Evolutionary conservation across 2,888 invertebrate genomes (phyloP), one percentile per base, ranked within the genome.

Genomic region (Plagodis pulveraria): DNA sequence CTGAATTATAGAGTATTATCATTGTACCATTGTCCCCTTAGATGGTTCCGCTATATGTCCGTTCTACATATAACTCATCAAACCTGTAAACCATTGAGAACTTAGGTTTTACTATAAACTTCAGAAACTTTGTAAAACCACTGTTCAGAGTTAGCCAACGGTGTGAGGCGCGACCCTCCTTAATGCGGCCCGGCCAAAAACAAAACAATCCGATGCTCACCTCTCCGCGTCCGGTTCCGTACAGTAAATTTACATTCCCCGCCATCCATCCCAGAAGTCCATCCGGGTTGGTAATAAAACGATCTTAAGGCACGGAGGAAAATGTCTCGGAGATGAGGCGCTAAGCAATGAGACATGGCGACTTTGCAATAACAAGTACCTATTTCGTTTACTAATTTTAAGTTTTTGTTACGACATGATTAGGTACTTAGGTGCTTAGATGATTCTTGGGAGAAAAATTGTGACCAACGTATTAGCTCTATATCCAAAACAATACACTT

Each of bases 221-320:
- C 87, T 89, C 87, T 86, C 81, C 76, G 84, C 89, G 91, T 91
- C 91, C 91, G 89, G 90, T 88, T 86, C 84, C 84, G 84, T 86
- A 86, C 86, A 87, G 82, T 91, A 91, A 91, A 91, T 91, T 91
- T 91, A 91, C 91, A 91, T 91, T 87, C 90, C 84, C 89, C 83
- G 84, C 89, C 89, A 90, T 92, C 89, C 86, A 90, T 92, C 89
- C 87, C 87, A 80, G 81, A 84, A 89, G 91, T 91, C 92, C 91
- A 89, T 90, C 89, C 89, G 90, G 90, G 83, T 76, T 82, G 86
- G 89, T 85, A 89, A 91, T 91, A 91, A 91, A 91, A 91, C 90
- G 89, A 89, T 89, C 89, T 88, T 86, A 86, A 87, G 87, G 84
- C 84, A 84, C 82, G 78, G 83, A 86, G 84, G 87, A 86, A 83